Evolutionary conservation across 2,888 invertebrate species (phyloP).

Genomic region (Mimumesa dahlbomi): DNA sequence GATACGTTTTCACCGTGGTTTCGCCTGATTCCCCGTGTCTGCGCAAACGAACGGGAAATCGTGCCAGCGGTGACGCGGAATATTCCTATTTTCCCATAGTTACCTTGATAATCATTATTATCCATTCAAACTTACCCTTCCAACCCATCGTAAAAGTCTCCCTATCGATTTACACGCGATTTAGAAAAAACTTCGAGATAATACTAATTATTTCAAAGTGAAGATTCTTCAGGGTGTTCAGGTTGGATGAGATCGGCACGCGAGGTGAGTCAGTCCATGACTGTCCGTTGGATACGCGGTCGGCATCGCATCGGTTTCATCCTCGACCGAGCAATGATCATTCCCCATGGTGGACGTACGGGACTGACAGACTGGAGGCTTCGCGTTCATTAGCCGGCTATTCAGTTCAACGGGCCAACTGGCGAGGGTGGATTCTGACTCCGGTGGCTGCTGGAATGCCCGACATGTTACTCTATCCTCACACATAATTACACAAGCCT

Average conservation of each 20-base stretch:
- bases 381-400: slow-evolving; percentile 79
- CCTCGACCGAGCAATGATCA: slow-evolving; percentile 65
- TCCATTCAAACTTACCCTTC: neutral
- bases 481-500: slow-evolving; percentile 75
- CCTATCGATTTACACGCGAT: neutral
- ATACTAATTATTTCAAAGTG: no score
- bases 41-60: neutral
- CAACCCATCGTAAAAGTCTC: neutral
- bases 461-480: slow-evolving; percentile 76
- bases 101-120: no score
- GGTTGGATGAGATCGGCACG: slow-evolving; percentile 17
- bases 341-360: slow-evolving; percentile 66
- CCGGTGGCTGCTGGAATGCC: slow-evolving; percentile 76
- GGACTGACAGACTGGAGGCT: slow-evolving; percentile 75
- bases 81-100: no score
- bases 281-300: slow-evolving; percentile 36
- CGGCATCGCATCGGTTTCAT: slow-evolving; percentile 62
- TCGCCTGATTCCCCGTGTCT: neutral
- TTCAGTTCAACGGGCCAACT: slow-evolving; percentile 78
- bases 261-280: slow-evolving; percentile 51
- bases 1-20: neutral
- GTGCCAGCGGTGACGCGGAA: no score
- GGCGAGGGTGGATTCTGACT: slow-evolving; percentile 76
- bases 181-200: no score
- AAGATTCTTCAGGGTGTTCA: slow-evolving; percentile 9